Evolutionary conservation across 2,797 vertebrate genomes (phyloP), one percentile per base, ranked within the genome.

Genomic region (Presbytis comata): DNA sequence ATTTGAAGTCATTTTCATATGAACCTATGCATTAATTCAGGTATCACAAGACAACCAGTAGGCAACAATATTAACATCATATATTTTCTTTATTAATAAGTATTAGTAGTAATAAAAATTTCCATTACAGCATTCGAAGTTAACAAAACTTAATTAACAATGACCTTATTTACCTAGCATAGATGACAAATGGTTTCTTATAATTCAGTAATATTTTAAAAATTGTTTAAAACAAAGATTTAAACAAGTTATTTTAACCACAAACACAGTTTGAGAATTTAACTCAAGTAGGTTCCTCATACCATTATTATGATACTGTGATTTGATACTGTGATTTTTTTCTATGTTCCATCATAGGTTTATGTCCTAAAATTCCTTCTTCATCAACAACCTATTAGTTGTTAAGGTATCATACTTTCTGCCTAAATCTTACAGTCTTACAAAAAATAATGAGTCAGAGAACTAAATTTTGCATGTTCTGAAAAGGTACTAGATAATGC

Each of bases 11-110:
- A 75, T 89, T 83, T 94, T 89, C 19, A 89, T 16, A 78, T 64
- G 17, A 39, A 84, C n/a, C 9, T 9, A 50, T 91, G 12, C 75
- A 97, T 84, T 97, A 80, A 97, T 93, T 96, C 92, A 89, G 82
- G 39, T 89, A 81, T 64, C 81, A 91, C 55, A 89, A 86, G 36
- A 92, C 24, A 83, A 79, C 82, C 46, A 89, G 19, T 55, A 96
- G 89, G n/a, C 74, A 96, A 61, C 33, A 76, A 89, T 76, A 64
- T 81, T 86, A 67, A 6, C n/a, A 64, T 41, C 44, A 76, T 26
- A 22, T 1, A 39, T 84, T 82, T 95, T 81, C 19, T 50, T 92
- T 94, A 91, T 90, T 91, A 96, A 79, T 90, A 97, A 92, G 17
- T 76, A 80, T 72, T 33, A 89, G 4, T 5, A 75, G 80, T 36